Evolutionary conservation across 2,113 vertebrate species (phyloP).

Genomic region (Peromyscus maniculatus): DNA sequence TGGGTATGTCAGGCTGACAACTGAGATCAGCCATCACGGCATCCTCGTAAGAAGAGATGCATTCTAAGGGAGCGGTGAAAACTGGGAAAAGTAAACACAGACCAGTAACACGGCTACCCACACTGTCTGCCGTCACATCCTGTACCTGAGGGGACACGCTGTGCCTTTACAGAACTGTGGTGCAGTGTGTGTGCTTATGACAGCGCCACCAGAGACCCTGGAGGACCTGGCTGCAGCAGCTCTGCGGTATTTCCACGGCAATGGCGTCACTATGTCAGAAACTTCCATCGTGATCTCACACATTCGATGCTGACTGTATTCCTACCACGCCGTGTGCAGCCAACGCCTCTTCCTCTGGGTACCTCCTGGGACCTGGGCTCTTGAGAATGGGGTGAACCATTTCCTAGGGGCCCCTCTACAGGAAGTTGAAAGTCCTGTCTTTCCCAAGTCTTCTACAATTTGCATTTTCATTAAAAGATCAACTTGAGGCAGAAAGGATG

Average conservation of each 20-base stretch:
- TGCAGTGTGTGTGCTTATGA: neutral
- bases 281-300: too few relatives aligned
- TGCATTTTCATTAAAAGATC: neutral
- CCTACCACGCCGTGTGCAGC: accelerated
- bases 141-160: neutral
- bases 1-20: neutral
- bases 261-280: neutral
- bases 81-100: neutral
- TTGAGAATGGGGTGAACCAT: accelerated
- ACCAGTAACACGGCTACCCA: neutral
- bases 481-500: neutral
- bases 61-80: neutral
- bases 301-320: neutral
- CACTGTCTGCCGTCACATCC: neutral
- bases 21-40: too few relatives aligned
- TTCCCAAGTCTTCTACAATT: neutral
- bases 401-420: neutral
- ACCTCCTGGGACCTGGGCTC: neutral
- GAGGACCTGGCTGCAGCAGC: neutral
- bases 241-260: neutral
- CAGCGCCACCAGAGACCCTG: neutral
- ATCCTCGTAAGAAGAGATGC: neutral
- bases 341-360: neutral
- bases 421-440: neutral
- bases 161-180: neutral